Percentiles rank a stretch among this genome's conserved stretches.
Evolutionary conservation across 2,888 invertebrate species (phyloP).

Genomic region (Buathra laborator): DNA sequence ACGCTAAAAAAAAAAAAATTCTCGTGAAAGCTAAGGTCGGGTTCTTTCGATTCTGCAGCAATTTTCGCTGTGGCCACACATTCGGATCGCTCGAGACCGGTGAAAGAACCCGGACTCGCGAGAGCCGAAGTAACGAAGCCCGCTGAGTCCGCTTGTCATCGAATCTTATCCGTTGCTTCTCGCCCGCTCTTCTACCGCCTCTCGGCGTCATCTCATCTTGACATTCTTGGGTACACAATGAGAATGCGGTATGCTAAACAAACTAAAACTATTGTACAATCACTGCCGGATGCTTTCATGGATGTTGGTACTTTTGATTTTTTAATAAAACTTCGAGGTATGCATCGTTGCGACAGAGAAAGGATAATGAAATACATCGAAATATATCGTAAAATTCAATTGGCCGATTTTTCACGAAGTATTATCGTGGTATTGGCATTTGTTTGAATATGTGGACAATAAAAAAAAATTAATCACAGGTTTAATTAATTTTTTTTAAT

Average conservation of each 20-base stretch:
- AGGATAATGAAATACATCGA: not conserved
- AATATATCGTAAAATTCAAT: not conserved
- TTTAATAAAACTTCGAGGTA: not conserved
- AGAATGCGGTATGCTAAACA: constrained; percentile 49
- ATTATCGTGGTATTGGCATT: too few species aligned
- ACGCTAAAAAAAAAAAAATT: constrained; percentile 13
- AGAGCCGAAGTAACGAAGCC: constrained; percentile 26
- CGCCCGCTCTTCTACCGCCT: constrained; percentile 7
- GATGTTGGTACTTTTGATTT: not conserved
- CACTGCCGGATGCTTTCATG: constrained; percentile 6
- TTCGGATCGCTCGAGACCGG: constrained; percentile 14
- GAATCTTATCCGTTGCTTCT: constrained; percentile 33
- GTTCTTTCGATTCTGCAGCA: constrained; percentile 40
- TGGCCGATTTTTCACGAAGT: too few species aligned
- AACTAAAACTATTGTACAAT: constrained; percentile 35
- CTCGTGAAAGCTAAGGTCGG: constrained; percentile 31
- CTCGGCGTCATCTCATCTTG: constrained; percentile 26
- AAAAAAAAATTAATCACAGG: too few species aligned
- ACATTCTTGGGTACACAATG: constrained; percentile 55
- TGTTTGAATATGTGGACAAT: too few species aligned
- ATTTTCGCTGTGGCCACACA: constrained; percentile 37
- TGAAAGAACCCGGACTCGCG: constrained; percentile 23
- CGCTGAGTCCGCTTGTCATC: constrained; percentile 52
- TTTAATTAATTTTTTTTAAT: too few species aligned
- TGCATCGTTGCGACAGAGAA: not conserved